phyloP scores from a whole-genome alignment of 2,888 invertebrate species.

The Ptycholaimellus sp. region DNA sequence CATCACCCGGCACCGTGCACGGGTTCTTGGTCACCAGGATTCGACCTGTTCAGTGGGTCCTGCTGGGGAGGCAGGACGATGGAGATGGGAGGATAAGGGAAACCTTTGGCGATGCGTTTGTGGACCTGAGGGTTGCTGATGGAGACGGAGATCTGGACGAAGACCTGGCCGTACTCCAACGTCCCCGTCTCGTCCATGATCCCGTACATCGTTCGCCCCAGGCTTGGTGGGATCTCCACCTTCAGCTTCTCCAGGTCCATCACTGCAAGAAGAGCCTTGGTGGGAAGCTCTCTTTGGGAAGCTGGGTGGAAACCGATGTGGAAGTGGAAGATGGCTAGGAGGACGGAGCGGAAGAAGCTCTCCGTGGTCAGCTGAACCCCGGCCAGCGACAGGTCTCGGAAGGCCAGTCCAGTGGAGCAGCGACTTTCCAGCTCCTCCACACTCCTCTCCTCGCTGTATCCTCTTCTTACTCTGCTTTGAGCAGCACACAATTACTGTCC shows the following conservation, averaged over 20 bases:
- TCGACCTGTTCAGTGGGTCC: slow-evolving; percentile 12
- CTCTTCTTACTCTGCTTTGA: slow-evolving; percentile 8
- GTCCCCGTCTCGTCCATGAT: slow-evolving; percentile 23
- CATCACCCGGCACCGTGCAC: slow-evolving; percentile 28
- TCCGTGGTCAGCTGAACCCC: slow-evolving; percentile 12
- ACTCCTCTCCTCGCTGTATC: slow-evolving; percentile 10
- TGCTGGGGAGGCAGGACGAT: slow-evolving; percentile 13
- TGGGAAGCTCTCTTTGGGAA: not conserved
- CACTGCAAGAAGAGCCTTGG: not conserved
- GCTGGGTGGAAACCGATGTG: slow-evolving; percentile 12
- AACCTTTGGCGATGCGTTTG: not conserved
- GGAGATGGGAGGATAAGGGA: not conserved
- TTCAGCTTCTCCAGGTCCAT: slow-evolving; percentile 4
- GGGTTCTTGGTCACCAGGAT: slow-evolving; percentile 28
- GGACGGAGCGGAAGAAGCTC: slow-evolving; percentile 16
- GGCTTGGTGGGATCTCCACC: slow-evolving; percentile 14
- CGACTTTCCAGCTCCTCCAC: slow-evolving; percentile 11
- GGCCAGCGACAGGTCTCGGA: slow-evolving; percentile 4
- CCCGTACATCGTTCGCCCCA: slow-evolving; percentile 25
- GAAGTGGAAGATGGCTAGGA: slow-evolving; percentile 15
- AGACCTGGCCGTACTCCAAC: slow-evolving; percentile 24
- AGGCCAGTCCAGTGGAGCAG: slow-evolving; percentile 12
- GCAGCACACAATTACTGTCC: not conserved
- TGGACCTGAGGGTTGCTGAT: not conserved
- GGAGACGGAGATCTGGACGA: slow-evolving; percentile 11